A percentile compares a stretch with the other conserved stretches of the same genome.
Evolutionary conservation across 2,797 vertebrate genomes (phyloP).

Genomic region (Cercopithecus neglectus): DNA sequence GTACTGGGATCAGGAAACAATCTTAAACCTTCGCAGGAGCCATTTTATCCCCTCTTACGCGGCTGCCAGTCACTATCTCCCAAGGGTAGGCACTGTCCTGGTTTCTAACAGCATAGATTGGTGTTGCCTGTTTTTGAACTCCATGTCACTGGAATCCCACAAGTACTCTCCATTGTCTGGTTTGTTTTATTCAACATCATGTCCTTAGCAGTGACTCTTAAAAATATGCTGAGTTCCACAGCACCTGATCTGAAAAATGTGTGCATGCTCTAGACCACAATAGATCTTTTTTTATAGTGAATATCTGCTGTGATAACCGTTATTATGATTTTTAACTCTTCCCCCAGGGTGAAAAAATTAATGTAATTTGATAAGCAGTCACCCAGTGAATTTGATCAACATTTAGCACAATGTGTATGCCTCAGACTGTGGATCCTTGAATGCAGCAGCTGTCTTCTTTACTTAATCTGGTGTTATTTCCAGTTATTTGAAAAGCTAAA

Average conservation of each 20-base stretch:
- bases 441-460: not conserved
- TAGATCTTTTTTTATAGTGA: not conserved
- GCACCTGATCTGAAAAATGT: not conserved
- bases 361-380: not conserved
- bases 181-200: not conserved
- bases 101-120: not conserved
- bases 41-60: rapidly evolving
- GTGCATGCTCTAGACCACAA: not conserved
- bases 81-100: rapidly evolving
- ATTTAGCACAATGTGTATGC: rapidly evolving
- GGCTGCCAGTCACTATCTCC: too few species aligned
- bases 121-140: not conserved
- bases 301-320: not conserved
- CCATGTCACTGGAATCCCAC: not conserved
- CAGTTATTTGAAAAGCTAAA: not conserved
- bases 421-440: not conserved
- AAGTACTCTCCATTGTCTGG: not conserved
- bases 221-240: not conserved
- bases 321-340: not conserved
- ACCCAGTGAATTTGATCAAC: not conserved
- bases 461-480: not conserved
- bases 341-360: not conserved
- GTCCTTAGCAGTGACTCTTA: not conserved
- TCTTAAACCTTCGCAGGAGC: not conserved
- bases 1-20: not conserved